A percentile compares a stretch with the other conserved stretches of the same genome.
Conservation (phyloP, 2,113 vertebrate species). For the Chunga burmeisteri region DNA sequence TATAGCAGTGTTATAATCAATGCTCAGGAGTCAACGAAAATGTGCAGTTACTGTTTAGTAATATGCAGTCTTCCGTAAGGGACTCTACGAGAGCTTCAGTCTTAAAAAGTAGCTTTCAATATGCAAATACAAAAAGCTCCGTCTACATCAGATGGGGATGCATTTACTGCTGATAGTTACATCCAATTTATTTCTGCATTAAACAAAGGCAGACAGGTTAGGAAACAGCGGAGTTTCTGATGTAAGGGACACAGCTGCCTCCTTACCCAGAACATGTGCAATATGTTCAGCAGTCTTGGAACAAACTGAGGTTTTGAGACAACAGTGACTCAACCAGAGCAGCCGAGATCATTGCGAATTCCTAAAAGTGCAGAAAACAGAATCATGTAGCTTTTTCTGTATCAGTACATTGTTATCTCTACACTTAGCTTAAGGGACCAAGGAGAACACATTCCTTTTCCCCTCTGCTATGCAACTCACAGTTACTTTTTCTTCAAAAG, state of each 20-base stretch:
- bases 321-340: not conserved
- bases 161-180: not conserved
- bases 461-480: not conserved
- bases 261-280: accelerated
- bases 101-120: not conserved
- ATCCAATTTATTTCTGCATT: not conserved
- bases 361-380: not conserved
- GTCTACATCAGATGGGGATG: not conserved
- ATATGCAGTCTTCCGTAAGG: not conserved
- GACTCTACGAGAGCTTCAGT: not conserved
- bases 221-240: not conserved
- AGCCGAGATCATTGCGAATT: not conserved
- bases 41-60: not conserved
- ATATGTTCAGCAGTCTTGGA: not conserved
- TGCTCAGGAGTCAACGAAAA: not conserved
- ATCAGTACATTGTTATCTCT: not conserved
- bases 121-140: not conserved
- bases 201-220: not conserved
- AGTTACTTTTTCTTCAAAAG: not conserved
- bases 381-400: not conserved
- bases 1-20: not conserved
- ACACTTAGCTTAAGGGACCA: not conserved
- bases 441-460: not conserved
- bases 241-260: not conserved
- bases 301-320: not conserved